Base-by-base conservation (phyloP, 2,113 vertebrate species). In the Leiothrix lutea region DNA sequence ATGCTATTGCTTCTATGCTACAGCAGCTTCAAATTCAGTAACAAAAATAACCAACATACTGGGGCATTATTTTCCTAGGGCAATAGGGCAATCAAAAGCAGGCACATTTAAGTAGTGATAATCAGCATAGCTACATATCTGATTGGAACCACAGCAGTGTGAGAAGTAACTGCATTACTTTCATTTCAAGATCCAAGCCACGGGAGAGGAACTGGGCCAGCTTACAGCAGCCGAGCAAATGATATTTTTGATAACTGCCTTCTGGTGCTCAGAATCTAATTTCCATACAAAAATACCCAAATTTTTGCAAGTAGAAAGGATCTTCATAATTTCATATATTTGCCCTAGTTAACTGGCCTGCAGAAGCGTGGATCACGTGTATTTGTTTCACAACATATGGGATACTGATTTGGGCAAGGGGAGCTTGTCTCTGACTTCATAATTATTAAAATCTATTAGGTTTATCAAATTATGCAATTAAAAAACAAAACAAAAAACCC, bases 161-260 rank as follows among this genome's bases (percentile, higher is more conserved):
- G 4, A 62, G 26, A 86, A 94, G 44, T 28, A 83, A 83, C 73
- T 74, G 40, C 17, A 60, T 4, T 26, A 54, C 56, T 71, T 61
- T 51, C 42, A 51, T 70, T 90, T 90, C 56, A n/a, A 2, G 71
- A 94, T 82, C 42, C 51, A 90, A 88, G 71, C 29, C 2, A 6
- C 45, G 24, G 56, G 67, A 80, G 67, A 90, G 73, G 69, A 95
- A 80, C 20, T 14, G 36, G 48, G 92, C 92, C 92, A 95, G 69
- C 35, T 78, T 86, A 84, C 18, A 86, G 40, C 82, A 97, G 72
- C 77, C 23, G 1, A 92, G 80, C 60, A 96, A 93, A 83, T 81
- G 75, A 29, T 83, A 92, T 90, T 96, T 96, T 86, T 94, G 88
- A 83, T 74, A 88, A 80, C 75, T 88, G 93, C 92, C 94, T 96